Percentiles rank a stretch among this genome's conserved stretches.
These are phyloP conservation scores for Drosophila baimaii DNA, from an alignment of 1,140 invertebrate species.

Conservation along the genomic window DNA sequence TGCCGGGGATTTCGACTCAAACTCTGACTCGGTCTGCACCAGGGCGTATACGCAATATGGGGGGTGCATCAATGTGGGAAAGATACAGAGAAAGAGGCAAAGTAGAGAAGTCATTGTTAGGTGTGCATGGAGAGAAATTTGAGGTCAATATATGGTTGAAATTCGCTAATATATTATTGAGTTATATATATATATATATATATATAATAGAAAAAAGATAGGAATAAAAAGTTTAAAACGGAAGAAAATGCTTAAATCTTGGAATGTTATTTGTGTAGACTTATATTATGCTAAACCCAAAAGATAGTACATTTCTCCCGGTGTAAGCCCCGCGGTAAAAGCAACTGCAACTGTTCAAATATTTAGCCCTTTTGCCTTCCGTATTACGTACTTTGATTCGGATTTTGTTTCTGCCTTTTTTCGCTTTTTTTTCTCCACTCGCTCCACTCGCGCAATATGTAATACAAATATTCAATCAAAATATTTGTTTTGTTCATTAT, in stretches of 20 bases:
- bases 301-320: not conserved
- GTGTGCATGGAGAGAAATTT: constrained; percentile 8
- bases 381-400: constrained; percentile 50
- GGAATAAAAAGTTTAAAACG: too few relatives aligned
- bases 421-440: not conserved
- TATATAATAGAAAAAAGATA: not conserved
- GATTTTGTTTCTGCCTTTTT: constrained; percentile 15
- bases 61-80: constrained; percentile 55
- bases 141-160: too few relatives aligned
- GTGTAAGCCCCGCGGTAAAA: constrained; percentile 6
- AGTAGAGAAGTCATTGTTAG: constrained; percentile 28
- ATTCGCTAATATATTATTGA: too few relatives aligned
- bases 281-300: not conserved
- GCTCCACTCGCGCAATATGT: constrained; percentile 20
- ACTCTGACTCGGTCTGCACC: constrained; percentile 6
- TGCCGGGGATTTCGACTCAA: constrained; percentile 27
- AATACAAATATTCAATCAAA: constrained; percentile 53
- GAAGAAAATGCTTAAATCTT: not conserved
- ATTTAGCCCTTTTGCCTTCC: constrained; percentile 38
- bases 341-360: constrained; percentile 34
- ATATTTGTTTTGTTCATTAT: constrained; percentile 41
- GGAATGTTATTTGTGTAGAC: too few relatives aligned
- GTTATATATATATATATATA: not conserved
- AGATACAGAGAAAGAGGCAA: constrained; percentile 22
- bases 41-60: constrained; percentile 50